Base-by-base conservation (phyloP, 2,888 invertebrate species). In the Coremacera marginata region DNA sequence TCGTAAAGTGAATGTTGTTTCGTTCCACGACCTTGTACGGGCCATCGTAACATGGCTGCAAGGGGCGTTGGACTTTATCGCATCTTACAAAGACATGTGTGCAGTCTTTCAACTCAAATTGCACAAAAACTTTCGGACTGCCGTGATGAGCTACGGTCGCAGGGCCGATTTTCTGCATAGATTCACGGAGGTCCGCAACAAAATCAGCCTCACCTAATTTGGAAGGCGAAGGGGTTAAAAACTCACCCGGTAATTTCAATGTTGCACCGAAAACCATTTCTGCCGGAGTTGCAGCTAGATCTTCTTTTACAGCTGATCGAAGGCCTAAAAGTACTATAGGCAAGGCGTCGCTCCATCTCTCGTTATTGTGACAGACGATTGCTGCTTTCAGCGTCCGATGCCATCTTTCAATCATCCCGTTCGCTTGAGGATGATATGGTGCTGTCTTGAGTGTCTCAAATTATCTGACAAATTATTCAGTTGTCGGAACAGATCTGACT, bases 341-440 rank as follows among this genome's bases (percentile, higher is more conserved):
- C 49, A 81, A 62, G 34, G 78, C 63, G 27, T 74, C 75, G 2
- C 49, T 11, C 80, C 79, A 79, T 9, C 44, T 76, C 5, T 73
- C 19, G 0, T 57, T 71, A 44, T 80, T 63, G 49, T 75, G 44
- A 31, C 80, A 80, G 27, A 76, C 77, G 7, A 80, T 57, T 5
- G 79, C 73, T 60, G 80, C 60, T 76, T 80, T 80, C 5, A 80
- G 72, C 0, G 78, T 34, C 1, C 77, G 73, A 34, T 82, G 77
- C 70, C 77, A 78, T 9, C 80, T 27, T 19, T 80, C 81, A 5
- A 82, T 76, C 16, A 79, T n/a, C 1, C 77, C 79, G 65, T 80
- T 81, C 5, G 74, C 52, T 22, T 76, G 75, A 3, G 78, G 77
- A 37, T 79, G 78, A 49, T 80, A 80, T 4, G 79, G 65, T 0